Conservation (phyloP, 2,797 vertebrate species). For the Enoplosus armatus region DNA sequence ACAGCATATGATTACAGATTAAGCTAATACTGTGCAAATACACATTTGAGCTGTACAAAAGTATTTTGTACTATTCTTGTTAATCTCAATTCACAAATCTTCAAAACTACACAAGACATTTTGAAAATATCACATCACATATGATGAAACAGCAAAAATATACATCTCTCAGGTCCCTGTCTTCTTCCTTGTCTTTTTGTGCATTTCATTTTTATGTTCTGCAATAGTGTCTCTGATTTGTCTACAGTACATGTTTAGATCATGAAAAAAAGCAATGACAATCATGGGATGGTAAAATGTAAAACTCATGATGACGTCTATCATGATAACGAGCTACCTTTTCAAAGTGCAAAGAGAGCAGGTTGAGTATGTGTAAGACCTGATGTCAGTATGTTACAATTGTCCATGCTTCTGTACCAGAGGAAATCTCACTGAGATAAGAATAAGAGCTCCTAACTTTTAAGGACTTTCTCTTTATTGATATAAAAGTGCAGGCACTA, state of each 20-base stretch:
- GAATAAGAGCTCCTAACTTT: slow-evolving; percentile 62
- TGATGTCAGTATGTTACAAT: slow-evolving; percentile 68
- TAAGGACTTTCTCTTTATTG: slow-evolving; percentile 63
- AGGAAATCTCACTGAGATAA: slow-evolving; percentile 75
- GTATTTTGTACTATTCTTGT: slow-evolving; percentile 74
- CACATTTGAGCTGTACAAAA: slow-evolving; percentile 83
- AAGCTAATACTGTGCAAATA: slow-evolving; percentile 89
- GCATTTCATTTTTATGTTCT: slow-evolving; percentile 83
- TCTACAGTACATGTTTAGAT: slow-evolving; percentile 77
- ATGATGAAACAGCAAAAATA: slow-evolving; percentile 81
- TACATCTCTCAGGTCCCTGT: slow-evolving; percentile 79
- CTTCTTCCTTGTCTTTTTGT: slow-evolving; percentile 77
- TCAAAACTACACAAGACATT: slow-evolving; percentile 70
- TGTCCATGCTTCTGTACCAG: slow-evolving; percentile 65
- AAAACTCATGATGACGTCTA: slow-evolving; percentile 54
- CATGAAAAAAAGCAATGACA: slow-evolving; percentile 62
- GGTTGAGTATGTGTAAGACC: slow-evolving; percentile 71
- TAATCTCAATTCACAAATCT: slow-evolving; percentile 76
- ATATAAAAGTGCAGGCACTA: slow-evolving; percentile 86
- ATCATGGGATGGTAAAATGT: slow-evolving; percentile 55
- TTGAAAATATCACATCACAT: slow-evolving; percentile 79
- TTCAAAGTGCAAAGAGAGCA: slow-evolving; percentile 88
- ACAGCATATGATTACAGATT: slow-evolving; percentile 78
- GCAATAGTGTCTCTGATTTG: slow-evolving; percentile 72
- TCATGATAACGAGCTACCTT: slow-evolving; percentile 74